phyloP scores from a whole-genome alignment of 2,797 vertebrate genomes.

The Erpetoichthys calabaricus region DNA sequence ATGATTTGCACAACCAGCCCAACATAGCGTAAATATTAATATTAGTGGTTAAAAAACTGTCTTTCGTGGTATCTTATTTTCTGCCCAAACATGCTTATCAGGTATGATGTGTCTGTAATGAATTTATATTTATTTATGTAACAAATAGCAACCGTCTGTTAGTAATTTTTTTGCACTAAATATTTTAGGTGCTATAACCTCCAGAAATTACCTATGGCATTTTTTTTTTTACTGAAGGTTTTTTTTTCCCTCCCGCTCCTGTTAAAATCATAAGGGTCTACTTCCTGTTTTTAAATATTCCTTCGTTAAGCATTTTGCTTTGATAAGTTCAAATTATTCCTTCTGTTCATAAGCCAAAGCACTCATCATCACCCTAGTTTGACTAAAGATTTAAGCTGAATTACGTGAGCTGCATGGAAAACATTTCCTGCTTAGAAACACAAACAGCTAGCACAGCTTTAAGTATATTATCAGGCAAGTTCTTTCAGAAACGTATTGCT shows the following conservation, averaged over 20 bases:
- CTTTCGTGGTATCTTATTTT: no score
- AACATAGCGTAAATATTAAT: no score
- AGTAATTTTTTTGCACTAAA: no score
- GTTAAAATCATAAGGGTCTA: background rate
- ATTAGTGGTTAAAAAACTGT: no score
- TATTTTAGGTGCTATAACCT: no score
- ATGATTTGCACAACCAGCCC: no score
- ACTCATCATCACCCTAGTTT: constrained; percentile 71
- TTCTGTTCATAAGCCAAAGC: constrained; percentile 57
- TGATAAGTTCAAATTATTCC: constrained; percentile 52
- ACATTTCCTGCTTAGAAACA: constrained; percentile 66
- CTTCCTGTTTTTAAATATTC: constrained; percentile 1
- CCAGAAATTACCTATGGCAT: no score
- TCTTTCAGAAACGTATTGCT: constrained; percentile 97
- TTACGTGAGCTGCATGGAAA: constrained; percentile 71
- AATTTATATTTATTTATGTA: no score
- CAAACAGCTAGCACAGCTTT: constrained; percentile 86
- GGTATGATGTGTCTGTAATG: no score
- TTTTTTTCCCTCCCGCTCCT: background rate
- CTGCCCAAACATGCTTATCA: no score
- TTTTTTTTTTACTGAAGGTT: background rate
- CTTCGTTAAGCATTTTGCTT: constrained; percentile 28
- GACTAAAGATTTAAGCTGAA: constrained; percentile 82
- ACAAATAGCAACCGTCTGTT: no score
- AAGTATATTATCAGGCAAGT: constrained; percentile 95